A percentile compares a stretch with the other conserved stretches of the same genome.
Evolutionary conservation across 2,888 invertebrate species (phyloP).

Genomic region (Unio pictorum): DNA sequence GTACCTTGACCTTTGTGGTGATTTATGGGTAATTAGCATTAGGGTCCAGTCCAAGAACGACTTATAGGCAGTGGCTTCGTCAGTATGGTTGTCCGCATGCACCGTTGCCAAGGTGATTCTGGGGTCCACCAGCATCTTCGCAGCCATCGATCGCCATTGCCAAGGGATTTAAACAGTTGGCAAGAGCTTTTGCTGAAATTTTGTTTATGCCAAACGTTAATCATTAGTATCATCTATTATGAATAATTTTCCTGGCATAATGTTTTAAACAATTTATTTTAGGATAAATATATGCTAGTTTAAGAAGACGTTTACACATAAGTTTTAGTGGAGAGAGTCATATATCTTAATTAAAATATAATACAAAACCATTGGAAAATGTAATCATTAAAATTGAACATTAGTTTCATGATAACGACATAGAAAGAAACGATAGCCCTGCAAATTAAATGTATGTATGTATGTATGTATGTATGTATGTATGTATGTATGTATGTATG

Average conservation of each 20-base stretch:
- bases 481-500: no score
- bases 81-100: constrained; percentile 27
- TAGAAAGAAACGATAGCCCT: no score
- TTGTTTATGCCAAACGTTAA: background rate
- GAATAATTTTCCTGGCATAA: background rate
- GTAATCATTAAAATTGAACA: no score
- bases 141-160: constrained; percentile 26
- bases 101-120: constrained; percentile 21
- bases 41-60: constrained; percentile 20
- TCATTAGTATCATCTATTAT: background rate
- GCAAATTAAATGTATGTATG: no score
- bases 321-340: no score
- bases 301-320: no score
- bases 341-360: no score
- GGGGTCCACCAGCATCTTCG: constrained; percentile 23
- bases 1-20: constrained; percentile 22
- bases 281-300: no score
- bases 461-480: no score
- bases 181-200: constrained; percentile 21
- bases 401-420: no score
- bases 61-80: constrained; percentile 24
- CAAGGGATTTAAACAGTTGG: constrained; percentile 28
- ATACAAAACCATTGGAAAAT: no score
- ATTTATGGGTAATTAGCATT: constrained; percentile 19
- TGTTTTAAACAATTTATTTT: background rate